phyloP scores from a whole-genome alignment of 2,888 invertebrate species.

The Philonicus albiceps region DNA sequence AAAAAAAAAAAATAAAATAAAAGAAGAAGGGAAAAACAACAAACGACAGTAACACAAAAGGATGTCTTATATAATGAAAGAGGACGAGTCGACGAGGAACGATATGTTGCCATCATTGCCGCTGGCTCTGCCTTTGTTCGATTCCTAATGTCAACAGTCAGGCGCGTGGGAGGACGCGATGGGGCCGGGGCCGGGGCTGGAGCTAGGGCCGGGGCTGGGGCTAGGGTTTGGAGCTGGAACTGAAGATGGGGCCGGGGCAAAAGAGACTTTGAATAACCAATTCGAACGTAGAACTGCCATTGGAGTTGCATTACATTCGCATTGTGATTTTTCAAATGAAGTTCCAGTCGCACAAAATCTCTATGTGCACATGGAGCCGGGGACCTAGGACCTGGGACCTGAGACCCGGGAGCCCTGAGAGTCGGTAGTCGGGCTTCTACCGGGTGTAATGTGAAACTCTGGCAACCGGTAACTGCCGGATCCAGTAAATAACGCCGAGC shows the following conservation, averaged over 20 bases:
- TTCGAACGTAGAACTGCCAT: conserved; percentile 24
- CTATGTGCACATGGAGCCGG: not conserved
- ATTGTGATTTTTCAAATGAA: conserved; percentile 39
- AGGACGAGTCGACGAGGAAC: conserved; percentile 21
- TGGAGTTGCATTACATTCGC: conserved; percentile 34
- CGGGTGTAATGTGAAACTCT: not conserved
- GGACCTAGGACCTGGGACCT: no score
- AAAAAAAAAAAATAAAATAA: not conserved
- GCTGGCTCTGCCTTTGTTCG: conserved; percentile 32
- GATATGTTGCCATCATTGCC: conserved; percentile 41
- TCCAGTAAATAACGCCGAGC: not conserved
- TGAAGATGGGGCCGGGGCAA: no score
- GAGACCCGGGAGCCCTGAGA: no score
- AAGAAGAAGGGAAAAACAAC: no score
- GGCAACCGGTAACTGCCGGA: not conserved
- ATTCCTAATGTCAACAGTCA: conserved; percentile 36
- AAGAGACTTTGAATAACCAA: conserved; percentile 33
- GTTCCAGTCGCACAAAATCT: not conserved
- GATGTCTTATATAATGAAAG: conserved; percentile 38
- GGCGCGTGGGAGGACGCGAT: not conserved
- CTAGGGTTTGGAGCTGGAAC: no score
- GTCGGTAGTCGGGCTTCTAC: not conserved
- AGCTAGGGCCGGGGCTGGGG: not conserved
- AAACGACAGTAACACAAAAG: conserved; percentile 37
- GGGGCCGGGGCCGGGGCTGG: not conserved